Conservation (phyloP, 2,888 invertebrate species). For the Lucinisca nassula region DNA sequence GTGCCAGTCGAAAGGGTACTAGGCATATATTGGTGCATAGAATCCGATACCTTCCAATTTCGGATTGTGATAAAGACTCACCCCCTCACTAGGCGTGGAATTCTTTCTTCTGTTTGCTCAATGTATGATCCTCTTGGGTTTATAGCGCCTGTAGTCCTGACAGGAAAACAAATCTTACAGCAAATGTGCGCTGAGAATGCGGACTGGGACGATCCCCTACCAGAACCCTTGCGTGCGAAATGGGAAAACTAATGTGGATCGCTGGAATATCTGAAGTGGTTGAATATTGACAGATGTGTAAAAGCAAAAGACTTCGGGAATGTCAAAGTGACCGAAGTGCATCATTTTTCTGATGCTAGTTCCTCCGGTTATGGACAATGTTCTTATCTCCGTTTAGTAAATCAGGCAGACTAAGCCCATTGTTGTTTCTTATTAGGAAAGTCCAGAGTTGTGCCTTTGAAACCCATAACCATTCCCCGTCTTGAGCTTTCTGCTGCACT, state of each 20-base stretch:
- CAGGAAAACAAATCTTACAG: slow-evolving; percentile 62
- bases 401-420: slow-evolving; percentile 30
- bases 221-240: slow-evolving; percentile 31
- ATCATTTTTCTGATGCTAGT: slow-evolving; percentile 47
- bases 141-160: slow-evolving; percentile 57
- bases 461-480: slow-evolving; percentile 47
- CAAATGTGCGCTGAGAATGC: slow-evolving; percentile 51
- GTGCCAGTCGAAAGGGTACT: slow-evolving; percentile 56
- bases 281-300: slow-evolving; percentile 48
- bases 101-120: slow-evolving; percentile 64
- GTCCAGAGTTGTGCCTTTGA: slow-evolving; percentile 48
- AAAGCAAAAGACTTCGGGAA: slow-evolving; percentile 59
- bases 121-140: slow-evolving; percentile 68
- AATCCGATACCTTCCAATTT: slow-evolving; percentile 64
- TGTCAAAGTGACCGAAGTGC: slow-evolving; percentile 41
- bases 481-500: slow-evolving; percentile 41
- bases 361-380: slow-evolving; percentile 64
- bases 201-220: slow-evolving; percentile 66
- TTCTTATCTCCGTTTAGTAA: slow-evolving; percentile 59
- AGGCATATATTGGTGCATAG: slow-evolving; percentile 67
- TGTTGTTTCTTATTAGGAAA: slow-evolving; percentile 69
- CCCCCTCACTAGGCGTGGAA: slow-evolving; percentile 48
- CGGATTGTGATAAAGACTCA: slow-evolving; percentile 38
- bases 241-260: slow-evolving; percentile 64
- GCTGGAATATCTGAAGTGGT: slow-evolving; percentile 9